Conservation (phyloP, 2,113 vertebrate genomes). For the Tragulus kanchil region DNA sequence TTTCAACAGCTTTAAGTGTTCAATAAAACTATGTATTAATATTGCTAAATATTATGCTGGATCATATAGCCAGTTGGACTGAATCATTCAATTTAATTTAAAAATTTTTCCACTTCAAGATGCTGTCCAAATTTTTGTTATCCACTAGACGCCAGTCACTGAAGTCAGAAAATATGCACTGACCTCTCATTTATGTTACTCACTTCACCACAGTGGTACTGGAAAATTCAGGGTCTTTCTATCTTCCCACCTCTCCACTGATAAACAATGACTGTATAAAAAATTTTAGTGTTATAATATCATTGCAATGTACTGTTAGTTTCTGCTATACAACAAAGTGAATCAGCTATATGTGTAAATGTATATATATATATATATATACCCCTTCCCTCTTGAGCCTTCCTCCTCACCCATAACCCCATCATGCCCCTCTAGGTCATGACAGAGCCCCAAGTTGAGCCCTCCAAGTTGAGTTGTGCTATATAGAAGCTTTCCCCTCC, state of each 20-base stretch:
- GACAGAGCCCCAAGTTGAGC: neutral
- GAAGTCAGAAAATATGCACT: neutral
- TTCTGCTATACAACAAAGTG: neutral
- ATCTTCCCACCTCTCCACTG: neutral
- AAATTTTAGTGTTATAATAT: neutral
- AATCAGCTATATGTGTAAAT: neutral
- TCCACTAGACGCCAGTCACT: neutral
- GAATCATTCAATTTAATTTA: neutral
- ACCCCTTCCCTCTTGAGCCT: neutral
- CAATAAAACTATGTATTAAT: neutral
- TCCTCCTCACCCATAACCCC: neutral
- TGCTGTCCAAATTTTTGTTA: neutral
- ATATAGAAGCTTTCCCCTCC: rapidly evolving
- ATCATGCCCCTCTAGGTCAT: neutral
- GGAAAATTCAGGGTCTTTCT: neutral
- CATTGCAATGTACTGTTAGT: neutral
- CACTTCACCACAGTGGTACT: neutral
- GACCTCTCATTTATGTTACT: neutral
- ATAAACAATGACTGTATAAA: neutral
- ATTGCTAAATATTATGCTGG: neutral
- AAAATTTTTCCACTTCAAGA: neutral
- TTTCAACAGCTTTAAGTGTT: neutral
- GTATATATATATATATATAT: neutral
- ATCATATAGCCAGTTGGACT: neutral
- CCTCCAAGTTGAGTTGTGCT: too few relatives aligned